Base-by-base conservation (phyloP, 2,113 vertebrate genomes). In the Axis porcinus region DNA sequence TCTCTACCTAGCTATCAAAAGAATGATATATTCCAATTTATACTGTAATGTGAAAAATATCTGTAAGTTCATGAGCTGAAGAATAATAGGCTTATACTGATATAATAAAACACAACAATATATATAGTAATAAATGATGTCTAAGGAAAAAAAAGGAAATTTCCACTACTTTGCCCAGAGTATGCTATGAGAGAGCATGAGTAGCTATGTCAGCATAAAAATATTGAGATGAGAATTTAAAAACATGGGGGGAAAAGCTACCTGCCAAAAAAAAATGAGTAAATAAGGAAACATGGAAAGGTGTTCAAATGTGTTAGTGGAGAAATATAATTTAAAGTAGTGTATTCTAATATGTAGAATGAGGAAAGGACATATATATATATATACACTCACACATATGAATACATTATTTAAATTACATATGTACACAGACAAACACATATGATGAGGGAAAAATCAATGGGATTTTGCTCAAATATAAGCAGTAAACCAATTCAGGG, bases 1-100 rank as follows among this genome's bases (percentile, higher is more conserved):
- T 62, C 28, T 82, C n/a, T 95, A 19, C 28, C 15, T 91, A 6
- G 8, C 43, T 40, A 33, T 89, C 52, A 91, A 96, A 55, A 94
- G 55, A 87, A 95, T 57, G 27, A 30, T 64, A 62, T 91, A 52
- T 57, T 89, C 33, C 43, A 50, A 25, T 87, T 94, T 91, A 33
- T 91, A 64, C 36, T 90, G 43, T 74, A 94, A 87, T 90, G 52
- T 43, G 57, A 96, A 93, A 96, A 95, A 90, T 60, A 64, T 28
- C 30, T 82, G 54, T 78, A 89, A 84, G 36, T 87, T 52, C 13
- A 62, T 79, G 89, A 96, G 43, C 57, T n/a, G 84, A 92, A 30
- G 12, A 88, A 50, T 74, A 89, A 74, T 40, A 86, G 36, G 55
- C 7, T 60, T 33, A 70, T 82, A 27, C 78, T 83, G 89, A 83